Conservation (phyloP, 2,797 vertebrate genomes). For the Pipistrellus pygmaeus region DNA sequence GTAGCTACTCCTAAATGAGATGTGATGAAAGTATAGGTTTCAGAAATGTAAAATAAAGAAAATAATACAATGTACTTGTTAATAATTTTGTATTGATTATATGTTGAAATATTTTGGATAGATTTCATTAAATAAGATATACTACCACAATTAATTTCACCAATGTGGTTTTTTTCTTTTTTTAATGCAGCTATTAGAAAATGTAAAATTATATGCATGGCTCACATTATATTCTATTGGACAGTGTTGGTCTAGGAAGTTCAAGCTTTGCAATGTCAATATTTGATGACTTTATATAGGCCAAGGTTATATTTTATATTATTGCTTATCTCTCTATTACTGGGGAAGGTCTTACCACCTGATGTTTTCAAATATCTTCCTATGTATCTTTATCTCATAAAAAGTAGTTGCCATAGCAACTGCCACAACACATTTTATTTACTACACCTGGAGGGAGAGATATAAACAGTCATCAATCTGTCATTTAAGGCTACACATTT, state of each 20-base stretch:
- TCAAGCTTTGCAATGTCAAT: not conserved
- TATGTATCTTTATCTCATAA: conserved; percentile 27
- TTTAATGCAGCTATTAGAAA: not conserved
- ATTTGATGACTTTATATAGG: not conserved
- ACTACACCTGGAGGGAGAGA: conserved; percentile 40
- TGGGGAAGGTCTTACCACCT: not conserved
- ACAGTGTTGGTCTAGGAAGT: not conserved
- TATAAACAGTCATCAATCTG: conserved; percentile 41
- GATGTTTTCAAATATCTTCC: conserved; percentile 29
- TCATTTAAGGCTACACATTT: not conserved
- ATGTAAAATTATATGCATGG: not conserved
- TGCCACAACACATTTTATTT: conserved; percentile 22
- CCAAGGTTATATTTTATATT: not conserved
- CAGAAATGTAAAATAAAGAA: not conserved
- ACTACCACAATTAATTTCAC: conserved; percentile 11
- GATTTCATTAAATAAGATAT: not conserved
- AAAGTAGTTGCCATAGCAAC: conserved; percentile 46
- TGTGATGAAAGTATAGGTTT: not conserved
- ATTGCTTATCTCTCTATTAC: not conserved
- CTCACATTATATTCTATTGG: not conserved
- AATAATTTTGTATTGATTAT: not conserved
- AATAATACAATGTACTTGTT: not conserved
- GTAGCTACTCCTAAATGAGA: not conserved
- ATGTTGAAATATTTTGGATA: conserved; percentile 7
- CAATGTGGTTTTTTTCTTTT: not conserved